A percentile compares a stretch with the other conserved stretches of the same genome.
Evolutionary conservation across 2,113 vertebrate species (phyloP).

Genomic region (Petrocephalus microphthalmus): DNA sequence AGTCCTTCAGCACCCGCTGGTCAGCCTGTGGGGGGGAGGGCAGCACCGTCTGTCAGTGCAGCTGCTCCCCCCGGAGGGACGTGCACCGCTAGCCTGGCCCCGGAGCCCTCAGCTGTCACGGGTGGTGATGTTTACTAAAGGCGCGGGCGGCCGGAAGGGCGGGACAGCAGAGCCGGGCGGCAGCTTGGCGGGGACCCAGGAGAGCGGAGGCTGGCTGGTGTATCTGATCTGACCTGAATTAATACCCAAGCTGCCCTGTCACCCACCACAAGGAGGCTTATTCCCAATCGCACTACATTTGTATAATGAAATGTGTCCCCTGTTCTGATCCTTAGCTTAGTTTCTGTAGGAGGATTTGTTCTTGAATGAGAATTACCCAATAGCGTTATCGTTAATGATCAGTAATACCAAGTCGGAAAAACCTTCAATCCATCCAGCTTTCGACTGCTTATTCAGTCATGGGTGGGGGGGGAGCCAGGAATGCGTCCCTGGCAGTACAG

Average conservation of each 20-base stretch:
- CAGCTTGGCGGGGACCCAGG: background rate
- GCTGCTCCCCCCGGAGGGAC: background rate
- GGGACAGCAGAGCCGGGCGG: background rate
- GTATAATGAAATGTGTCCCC: background rate
- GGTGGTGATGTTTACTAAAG: background rate
- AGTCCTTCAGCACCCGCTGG: constrained; percentile 87
- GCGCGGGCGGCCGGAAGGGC: background rate
- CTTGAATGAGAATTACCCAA: background rate
- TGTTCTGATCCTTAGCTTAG: background rate
- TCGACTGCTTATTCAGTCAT: background rate
- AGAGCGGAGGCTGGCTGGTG: background rate
- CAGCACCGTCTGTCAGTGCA: background rate
- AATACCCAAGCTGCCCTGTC: background rate
- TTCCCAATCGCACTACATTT: background rate
- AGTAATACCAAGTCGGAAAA: background rate
- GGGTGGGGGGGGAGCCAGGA: background rate
- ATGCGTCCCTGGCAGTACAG: background rate
- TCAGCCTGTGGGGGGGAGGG: constrained; percentile 65
- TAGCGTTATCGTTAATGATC: background rate
- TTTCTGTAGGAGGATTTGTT: background rate
- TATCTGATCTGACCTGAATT: background rate
- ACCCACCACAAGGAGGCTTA: background rate
- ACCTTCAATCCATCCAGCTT: background rate
- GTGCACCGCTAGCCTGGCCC: background rate
- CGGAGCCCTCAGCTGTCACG: background rate